These are phyloP conservation scores for Euplagia quadripunctaria DNA, from an alignment of 2,888 invertebrate genomes.

Conservation along the genomic window DNA sequence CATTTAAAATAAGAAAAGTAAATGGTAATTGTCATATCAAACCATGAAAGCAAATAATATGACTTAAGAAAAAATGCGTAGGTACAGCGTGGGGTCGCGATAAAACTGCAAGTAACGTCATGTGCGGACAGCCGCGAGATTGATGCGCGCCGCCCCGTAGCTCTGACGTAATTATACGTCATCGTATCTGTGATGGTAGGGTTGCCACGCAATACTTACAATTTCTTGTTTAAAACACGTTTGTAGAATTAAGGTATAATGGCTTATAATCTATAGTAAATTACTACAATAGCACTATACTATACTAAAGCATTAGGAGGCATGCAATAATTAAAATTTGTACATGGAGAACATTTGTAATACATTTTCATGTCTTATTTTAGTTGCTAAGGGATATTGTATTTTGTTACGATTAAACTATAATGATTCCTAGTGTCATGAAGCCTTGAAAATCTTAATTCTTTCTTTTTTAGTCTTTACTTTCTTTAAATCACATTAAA, in stretches of 20 bases:
- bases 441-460: too few species aligned
- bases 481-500: too few species aligned
- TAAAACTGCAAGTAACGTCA: slow-evolving; percentile 62
- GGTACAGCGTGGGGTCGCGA: slow-evolving; percentile 18
- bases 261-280: too few species aligned
- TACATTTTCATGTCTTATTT: too few species aligned
- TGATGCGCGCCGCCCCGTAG: slow-evolving; percentile 49
- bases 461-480: too few species aligned
- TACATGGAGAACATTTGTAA: too few species aligned
- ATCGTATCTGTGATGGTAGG: slow-evolving; percentile 21
- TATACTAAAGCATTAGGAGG: too few species aligned
- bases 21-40: neutral
- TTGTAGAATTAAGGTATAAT: neutral
- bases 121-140: slow-evolving; percentile 57
- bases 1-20: neutral
- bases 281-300: too few species aligned
- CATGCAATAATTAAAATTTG: too few species aligned
- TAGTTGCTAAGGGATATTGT: too few species aligned
- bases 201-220: slow-evolving; percentile 10
- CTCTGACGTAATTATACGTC: slow-evolving; percentile 47
- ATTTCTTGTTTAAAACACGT: neutral
- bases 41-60: neutral
- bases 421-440: too few species aligned
- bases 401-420: too few species aligned
- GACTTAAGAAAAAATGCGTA: neutral